Percentiles rank a stretch among this genome's conserved stretches.
phyloP scores from a whole-genome alignment of 2,888 invertebrate species.

The Aleiodes testaceus region DNA sequence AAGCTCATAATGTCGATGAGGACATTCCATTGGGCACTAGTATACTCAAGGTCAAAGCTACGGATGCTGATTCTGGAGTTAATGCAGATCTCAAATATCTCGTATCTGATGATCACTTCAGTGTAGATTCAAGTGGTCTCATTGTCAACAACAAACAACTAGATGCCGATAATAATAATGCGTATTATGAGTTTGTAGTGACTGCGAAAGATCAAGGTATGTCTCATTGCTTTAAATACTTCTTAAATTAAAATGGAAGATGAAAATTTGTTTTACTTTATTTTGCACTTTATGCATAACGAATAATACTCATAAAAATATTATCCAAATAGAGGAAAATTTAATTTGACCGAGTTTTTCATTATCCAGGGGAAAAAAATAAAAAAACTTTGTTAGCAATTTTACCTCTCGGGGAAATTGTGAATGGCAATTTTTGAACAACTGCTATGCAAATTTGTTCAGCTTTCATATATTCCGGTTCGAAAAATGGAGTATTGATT shows the following conservation, averaged over 20 bases:
- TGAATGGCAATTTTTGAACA: background rate
- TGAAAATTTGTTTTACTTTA: background rate
- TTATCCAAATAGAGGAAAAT: background rate
- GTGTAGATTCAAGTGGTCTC: slow-evolving; percentile 93
- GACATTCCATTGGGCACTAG: slow-evolving; percentile 93
- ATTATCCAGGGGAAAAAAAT: no score
- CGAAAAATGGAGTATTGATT: slow-evolving; percentile 9
- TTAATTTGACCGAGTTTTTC: slow-evolving; percentile 12
- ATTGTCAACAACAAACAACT: slow-evolving; percentile 94
- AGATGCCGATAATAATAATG: slow-evolving; percentile 97
- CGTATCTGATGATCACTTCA: slow-evolving; percentile 94
- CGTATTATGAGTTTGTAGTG: slow-evolving; percentile 95
- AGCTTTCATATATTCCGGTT: background rate
- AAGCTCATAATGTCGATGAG: slow-evolving; percentile 96
- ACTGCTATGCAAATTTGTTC: slow-evolving; percentile 13
- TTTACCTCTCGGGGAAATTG: no score
- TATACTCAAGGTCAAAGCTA: slow-evolving; percentile 95
- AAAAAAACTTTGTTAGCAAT: no score
- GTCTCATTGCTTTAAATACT: background rate
- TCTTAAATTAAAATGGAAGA: background rate
- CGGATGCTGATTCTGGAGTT: slow-evolving; percentile 94
- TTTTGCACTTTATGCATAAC: background rate
- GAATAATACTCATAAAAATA: background rate
- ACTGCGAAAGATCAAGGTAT: slow-evolving; percentile 93
- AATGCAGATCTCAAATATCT: slow-evolving; percentile 96